Conservation (phyloP, 2,797 vertebrate genomes). For the Psittacula echo region DNA sequence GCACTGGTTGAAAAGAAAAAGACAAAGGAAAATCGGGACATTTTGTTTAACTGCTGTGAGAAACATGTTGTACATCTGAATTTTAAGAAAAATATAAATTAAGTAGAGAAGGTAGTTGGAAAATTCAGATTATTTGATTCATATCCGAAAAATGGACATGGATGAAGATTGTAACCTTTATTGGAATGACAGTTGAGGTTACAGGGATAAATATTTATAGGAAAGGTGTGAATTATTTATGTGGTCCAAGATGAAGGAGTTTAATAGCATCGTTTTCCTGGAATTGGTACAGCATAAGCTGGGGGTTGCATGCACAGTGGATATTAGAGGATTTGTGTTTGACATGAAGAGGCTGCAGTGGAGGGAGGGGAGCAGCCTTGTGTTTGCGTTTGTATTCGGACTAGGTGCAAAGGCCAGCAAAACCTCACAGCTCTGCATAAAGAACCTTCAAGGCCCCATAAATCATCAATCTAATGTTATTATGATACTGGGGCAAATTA, state of each 20-base stretch:
- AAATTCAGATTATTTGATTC: not conserved
- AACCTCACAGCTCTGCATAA: slow-evolving; percentile 17
- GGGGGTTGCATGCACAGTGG: not conserved
- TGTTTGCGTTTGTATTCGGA: not conserved
- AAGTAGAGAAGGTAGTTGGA: not conserved
- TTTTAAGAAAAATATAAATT: not conserved
- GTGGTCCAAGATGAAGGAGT: slow-evolving; percentile 40
- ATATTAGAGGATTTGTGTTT: slow-evolving; percentile 41
- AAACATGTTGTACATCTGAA: not conserved
- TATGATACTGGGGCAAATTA: slow-evolving; percentile 62
- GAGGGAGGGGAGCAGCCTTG: not conserved
- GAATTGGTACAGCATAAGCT: slow-evolving; percentile 14
- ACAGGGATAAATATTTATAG: slow-evolving; percentile 72
- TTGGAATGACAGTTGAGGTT: slow-evolving; percentile 35
- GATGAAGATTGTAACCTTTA: slow-evolving; percentile 20
- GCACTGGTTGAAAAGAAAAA: not conserved
- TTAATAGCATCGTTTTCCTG: slow-evolving; percentile 49
- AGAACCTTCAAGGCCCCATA: slow-evolving; percentile 44
- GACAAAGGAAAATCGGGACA: not conserved
- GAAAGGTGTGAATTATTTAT: slow-evolving; percentile 71
- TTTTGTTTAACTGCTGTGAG: not conserved
- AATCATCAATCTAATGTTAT: slow-evolving; percentile 67
- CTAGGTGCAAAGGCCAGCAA: slow-evolving; percentile 1
- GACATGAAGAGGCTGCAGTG: not conserved
- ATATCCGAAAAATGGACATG: not conserved